phyloP scores from a whole-genome alignment of 2,797 vertebrate species.

The Hippocampus kuda region DNA sequence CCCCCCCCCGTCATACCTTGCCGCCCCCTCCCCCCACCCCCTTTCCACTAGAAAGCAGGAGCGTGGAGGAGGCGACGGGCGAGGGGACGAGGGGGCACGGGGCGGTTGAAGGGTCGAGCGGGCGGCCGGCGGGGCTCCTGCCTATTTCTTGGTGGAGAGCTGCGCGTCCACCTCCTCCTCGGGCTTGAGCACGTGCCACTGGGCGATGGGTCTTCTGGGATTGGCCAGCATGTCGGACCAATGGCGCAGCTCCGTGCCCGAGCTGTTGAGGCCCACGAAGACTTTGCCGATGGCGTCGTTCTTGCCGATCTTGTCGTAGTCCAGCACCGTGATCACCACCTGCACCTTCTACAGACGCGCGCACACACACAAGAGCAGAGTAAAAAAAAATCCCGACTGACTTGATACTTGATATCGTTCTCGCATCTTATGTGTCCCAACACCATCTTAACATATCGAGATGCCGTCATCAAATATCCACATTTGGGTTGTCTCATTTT shows the following conservation, averaged over 20 bases:
- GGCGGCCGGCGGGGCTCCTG: constrained; percentile 38
- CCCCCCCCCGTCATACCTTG: neutral
- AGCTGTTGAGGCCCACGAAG: constrained; percentile 98
- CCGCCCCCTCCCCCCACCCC: neutral
- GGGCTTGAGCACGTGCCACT: constrained; percentile 95
- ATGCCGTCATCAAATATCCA: too few species aligned
- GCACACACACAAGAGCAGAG: neutral
- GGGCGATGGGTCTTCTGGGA: constrained; percentile 96
- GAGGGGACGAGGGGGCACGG: neutral
- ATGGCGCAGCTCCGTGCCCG: constrained; percentile 94
- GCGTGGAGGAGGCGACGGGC: constrained; percentile 62
- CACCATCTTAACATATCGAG: too few species aligned
- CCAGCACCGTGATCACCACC: constrained; percentile 99
- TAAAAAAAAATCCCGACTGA: too few species aligned
- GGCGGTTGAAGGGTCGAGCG: neutral
- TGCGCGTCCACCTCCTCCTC: constrained; percentile 97
- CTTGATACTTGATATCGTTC: too few species aligned
- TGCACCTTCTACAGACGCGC: constrained; percentile 87
- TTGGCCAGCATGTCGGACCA: constrained; percentile 99
- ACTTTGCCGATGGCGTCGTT: constrained; percentile 99
- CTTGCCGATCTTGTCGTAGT: constrained; percentile 99
- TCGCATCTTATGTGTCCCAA: neutral
- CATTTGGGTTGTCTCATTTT: too few species aligned
- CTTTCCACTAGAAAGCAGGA: constrained; percentile 75
- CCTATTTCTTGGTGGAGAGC: constrained; percentile 94